Evolutionary conservation across 2,113 vertebrate species (phyloP).

Genomic region (Hippocampus guttulatus): DNA sequence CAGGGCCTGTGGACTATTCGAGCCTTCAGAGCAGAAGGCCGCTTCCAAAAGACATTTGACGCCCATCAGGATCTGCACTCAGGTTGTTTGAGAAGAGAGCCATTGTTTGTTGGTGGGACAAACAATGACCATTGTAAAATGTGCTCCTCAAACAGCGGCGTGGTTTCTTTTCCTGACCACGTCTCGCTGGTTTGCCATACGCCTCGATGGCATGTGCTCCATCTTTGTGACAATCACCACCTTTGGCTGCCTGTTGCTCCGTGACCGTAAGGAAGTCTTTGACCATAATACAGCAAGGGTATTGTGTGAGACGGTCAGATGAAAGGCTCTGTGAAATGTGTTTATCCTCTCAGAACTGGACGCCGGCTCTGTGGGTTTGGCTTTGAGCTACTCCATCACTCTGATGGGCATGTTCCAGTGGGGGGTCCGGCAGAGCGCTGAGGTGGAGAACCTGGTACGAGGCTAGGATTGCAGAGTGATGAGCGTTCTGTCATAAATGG

Average conservation of each 20-base stretch:
- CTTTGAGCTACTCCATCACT: slow-evolving; percentile 81
- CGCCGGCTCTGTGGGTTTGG: slow-evolving; percentile 86
- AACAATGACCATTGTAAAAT: neutral
- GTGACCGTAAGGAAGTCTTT: slow-evolving; percentile 68
- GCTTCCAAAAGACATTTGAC: slow-evolving; percentile 86
- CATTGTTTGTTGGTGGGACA: neutral
- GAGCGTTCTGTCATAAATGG: neutral
- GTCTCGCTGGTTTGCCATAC: slow-evolving; percentile 90
- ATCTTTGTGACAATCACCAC: slow-evolving; percentile 80
- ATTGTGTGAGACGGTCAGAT: neutral
- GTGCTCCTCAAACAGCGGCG: slow-evolving; percentile 69
- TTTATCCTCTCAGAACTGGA: slow-evolving; percentile 71
- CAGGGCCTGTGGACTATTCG: slow-evolving; percentile 94
- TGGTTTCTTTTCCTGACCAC: slow-evolving; percentile 94
- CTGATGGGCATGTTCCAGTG: slow-evolving; percentile 95
- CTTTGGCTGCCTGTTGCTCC: slow-evolving; percentile 84
- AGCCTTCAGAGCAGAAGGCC: slow-evolving; percentile 81
- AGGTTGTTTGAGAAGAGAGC: slow-evolving; percentile 67
- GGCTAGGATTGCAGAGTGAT: too few relatives aligned
- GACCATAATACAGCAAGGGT: neutral
- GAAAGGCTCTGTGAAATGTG: neutral
- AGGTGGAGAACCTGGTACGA: slow-evolving; percentile 93
- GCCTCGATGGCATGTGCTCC: slow-evolving; percentile 88
- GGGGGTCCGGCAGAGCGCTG: slow-evolving; percentile 91
- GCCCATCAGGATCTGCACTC: slow-evolving; percentile 90